phyloP scores from a whole-genome alignment of 2,888 invertebrate species.

The Leucophenga montana region DNA sequence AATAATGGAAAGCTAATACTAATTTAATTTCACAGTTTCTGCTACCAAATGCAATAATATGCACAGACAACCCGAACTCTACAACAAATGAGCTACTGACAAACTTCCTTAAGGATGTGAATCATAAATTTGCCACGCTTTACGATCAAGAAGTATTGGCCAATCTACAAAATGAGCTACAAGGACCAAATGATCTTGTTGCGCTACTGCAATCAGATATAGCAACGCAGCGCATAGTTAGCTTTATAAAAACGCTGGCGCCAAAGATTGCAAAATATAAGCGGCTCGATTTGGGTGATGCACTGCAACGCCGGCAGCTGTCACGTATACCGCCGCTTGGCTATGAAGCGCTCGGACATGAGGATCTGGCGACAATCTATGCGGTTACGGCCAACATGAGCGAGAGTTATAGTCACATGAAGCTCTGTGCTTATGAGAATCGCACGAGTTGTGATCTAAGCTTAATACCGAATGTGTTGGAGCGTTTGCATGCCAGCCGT shows the following conservation, averaged over 20 bases:
- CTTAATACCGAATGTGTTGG: conserved; percentile 77
- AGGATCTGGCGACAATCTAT: conserved; percentile 77
- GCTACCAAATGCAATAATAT: too few relatives aligned
- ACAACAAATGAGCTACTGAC: conserved; percentile 33
- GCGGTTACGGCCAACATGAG: conserved; percentile 82
- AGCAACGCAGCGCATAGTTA: conserved; percentile 54
- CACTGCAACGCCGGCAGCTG: conserved; percentile 81
- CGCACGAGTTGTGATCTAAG: conserved; percentile 78
- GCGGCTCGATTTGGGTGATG: conserved; percentile 75
- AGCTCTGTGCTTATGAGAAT: conserved; percentile 81
- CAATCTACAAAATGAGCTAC: conserved; percentile 61
- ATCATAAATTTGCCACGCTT: conserved; percentile 53
- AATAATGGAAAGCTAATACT: too few relatives aligned
- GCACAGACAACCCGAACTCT: too few relatives aligned
- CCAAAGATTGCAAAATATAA: conserved; percentile 55
- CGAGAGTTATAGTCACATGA: conserved; percentile 82
- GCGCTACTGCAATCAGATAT: conserved; percentile 58
- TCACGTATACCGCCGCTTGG: conserved; percentile 82
- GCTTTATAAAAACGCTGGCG: conserved; percentile 51
- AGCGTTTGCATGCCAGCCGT: conserved; percentile 56
- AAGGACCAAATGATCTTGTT: conserved; percentile 53
- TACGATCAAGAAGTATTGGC: conserved; percentile 64
- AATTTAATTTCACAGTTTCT: too few relatives aligned
- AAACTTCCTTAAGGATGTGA: conserved; percentile 58
- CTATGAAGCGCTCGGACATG: conserved; percentile 79